Percentiles rank a stretch among this genome's conserved stretches.
These are phyloP conservation scores for Sebastes trivittatus DNA, from an alignment of 2,797 vertebrate genomes.

Conservation along the genomic window DNA sequence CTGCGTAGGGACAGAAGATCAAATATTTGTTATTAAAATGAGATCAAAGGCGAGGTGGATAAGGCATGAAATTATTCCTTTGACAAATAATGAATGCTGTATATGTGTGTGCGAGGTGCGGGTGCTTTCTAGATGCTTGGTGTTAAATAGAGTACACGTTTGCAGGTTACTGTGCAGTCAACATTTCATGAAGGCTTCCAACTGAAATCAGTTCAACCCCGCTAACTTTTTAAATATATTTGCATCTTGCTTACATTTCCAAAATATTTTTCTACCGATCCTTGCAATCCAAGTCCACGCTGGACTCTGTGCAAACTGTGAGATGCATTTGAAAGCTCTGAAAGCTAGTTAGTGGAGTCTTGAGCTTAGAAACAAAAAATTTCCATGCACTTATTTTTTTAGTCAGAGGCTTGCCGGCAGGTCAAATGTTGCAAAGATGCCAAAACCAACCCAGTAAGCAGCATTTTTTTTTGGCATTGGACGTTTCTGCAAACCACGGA, in stretches of 20 bases:
- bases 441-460: too few species aligned
- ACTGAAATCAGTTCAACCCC: not conserved
- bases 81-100: not conserved
- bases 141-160: not conserved
- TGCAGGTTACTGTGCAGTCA: not conserved
- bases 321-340: not conserved
- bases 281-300: not conserved
- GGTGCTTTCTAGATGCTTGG: not conserved
- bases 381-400: not conserved
- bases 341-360: not conserved
- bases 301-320: not conserved
- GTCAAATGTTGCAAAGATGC: not conserved
- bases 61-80: constrained; percentile 5
- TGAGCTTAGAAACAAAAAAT: not conserved
- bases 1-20: not conserved
- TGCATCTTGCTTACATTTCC: not conserved
- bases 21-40: not conserved
- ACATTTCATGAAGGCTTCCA: not conserved
- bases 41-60: constrained; percentile 9
- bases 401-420: not conserved
- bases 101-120: not conserved
- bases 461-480: too few species aligned
- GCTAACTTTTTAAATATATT: not conserved
- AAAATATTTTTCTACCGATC: too few species aligned
- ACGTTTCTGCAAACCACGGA: too few species aligned